Base-by-base conservation (phyloP, 1,140 invertebrate genomes). In the Patella vulgata region DNA sequence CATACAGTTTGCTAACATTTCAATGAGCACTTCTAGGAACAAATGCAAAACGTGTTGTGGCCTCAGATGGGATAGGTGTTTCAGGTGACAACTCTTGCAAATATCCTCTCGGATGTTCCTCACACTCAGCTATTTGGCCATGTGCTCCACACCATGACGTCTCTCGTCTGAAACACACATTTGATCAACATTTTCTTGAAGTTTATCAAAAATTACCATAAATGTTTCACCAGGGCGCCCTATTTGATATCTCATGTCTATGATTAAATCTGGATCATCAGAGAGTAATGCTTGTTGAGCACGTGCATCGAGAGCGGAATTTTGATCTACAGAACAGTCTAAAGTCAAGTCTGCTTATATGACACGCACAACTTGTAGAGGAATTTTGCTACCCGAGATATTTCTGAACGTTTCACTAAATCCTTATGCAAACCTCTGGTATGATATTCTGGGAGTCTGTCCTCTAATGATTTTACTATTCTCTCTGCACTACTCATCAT, bases 121-220 rank as follows among this genome's bases (percentile, higher is more conserved):
- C 5, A 70, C 31, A 43, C 59, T 63, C 2, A 68, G 50, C 1
- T 56, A 60, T 51, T 55, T 53, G 12, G 69, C 59, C 21, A 64
- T 39, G 36, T 61, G 43, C 19, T 51, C 23, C 40, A 58, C 21
- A 31, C 17, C 54, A 23, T 58, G 52, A n/a, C 61, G n/a, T 36
- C 66, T 53, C 27, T 71, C 69, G 56, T 71, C 61, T 2, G 68
- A 62, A 21, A 46, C 51, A 33, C 31, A 25, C 25, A 8, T 53
- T 59, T 59, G 53, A 36, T 58, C 21, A 12, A 69, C 14, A 11
- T 39, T 51, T 11, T 44, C 53, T 11, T 48, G 2, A 3, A 64
- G n/a, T 8, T 31, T 44, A 17, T 56, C 48, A 43, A 55, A 68
- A 33, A 63, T 59, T 1, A 27, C 56, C 3, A 54, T 27, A 19